Evolutionary conservation across 2,888 invertebrate genomes (phyloP).

Genomic region (Minunthozetes semirufus): DNA sequence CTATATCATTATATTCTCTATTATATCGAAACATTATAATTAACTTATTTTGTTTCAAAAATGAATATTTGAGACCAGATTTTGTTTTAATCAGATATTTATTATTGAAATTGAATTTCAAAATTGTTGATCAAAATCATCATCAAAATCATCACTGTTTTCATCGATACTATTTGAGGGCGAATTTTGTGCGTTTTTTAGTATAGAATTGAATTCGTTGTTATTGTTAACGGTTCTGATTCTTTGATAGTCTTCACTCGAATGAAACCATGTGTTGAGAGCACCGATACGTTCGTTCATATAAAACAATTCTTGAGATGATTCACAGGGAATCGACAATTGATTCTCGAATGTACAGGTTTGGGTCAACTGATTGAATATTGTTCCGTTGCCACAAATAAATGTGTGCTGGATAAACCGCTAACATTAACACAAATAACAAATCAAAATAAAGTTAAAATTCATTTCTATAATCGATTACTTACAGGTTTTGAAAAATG

Average conservation of each 20-base stretch:
- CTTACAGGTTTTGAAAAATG: neutral
- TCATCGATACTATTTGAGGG: neutral
- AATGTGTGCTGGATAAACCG: neutral
- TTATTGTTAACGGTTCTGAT: neutral
- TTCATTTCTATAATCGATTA: neutral
- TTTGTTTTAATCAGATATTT: no score
- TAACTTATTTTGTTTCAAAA: no score
- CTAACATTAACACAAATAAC: neutral
- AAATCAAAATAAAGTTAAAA: neutral
- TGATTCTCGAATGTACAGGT: neutral
- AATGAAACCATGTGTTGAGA: neutral
- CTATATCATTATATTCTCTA: no score
- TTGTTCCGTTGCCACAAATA: neutral
- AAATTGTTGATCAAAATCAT: no score
- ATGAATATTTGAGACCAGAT: no score
- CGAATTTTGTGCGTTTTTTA: neutral
- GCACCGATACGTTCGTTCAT: constrained; percentile 14
- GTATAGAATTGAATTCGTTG: neutral
- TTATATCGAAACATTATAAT: no score
- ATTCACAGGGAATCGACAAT: neutral
- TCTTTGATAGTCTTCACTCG: neutral
- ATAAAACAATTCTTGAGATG: neutral
- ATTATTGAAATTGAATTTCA: no score
- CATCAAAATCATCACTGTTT: neutral
- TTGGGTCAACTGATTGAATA: neutral